Base-by-base conservation (phyloP, 2,888 invertebrate genomes). In the Habrosyne pyritoides region DNA sequence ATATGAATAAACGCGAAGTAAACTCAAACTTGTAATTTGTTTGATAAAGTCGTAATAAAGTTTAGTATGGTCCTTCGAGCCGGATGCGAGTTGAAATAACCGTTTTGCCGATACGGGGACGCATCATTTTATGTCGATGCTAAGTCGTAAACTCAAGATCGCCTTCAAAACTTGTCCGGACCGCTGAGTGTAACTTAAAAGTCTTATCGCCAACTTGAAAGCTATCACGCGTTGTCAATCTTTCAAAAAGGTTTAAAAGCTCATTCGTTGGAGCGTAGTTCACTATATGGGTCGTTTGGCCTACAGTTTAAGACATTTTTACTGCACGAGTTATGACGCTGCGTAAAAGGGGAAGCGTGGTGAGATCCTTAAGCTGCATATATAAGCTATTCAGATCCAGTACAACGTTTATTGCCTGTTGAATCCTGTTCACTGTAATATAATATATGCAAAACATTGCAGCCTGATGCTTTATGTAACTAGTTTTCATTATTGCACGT, bases 361-460 rank as follows among this genome's bases (percentile, higher is more conserved):
- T 24, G 24, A 5, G 24, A 4, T 12, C 14, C 5, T 14, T 36
- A 36, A 6, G 42, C 42, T 18, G 6, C 6, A 0, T 36, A 52
- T 57, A 57, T 33, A 53, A 59, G 59, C 64, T 60, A 59, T 63
- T 60, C 61, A 53, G 56, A 52, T 55, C 55, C 52, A 61, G 62
- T 61, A 65, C 61, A 67, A 64, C 63, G 70, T 72, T 69, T 71
- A 69, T 70, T 60, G 61, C 61, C 53, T 62, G 56, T 53, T 24
- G 24, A 24, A 24, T 24, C 24, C 65, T 60, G 66, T 61, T 63
- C 61, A 63, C 57, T 58, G 67, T 64, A 64, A 57, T 60, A 71
- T 71, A 63, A 69, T 69, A 67, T 71, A 73, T 70, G 63, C 69
- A 64, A 61, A 58, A 60, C 58, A 53, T 62, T 72, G 66, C 63